phyloP scores from a whole-genome alignment of 2,113 vertebrate genomes.

The Lethenteron camtschaticum region DNA sequence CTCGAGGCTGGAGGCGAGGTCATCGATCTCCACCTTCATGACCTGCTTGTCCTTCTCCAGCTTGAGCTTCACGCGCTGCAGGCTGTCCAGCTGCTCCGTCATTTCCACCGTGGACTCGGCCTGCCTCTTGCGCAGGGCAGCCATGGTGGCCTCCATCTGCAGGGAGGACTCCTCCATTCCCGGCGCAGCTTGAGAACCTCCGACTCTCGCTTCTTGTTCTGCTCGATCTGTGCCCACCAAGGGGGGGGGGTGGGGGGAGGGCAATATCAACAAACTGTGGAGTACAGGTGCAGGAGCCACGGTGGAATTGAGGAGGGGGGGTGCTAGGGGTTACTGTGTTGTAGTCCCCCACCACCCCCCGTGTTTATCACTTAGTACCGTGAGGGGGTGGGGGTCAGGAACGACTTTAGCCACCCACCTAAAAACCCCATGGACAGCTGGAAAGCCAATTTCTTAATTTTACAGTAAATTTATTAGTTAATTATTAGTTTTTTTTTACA shows the following conservation, averaged over 20 bases:
- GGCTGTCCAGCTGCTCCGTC: slow-evolving; percentile 30
- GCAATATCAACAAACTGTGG: too few relatives aligned
- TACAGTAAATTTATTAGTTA: neutral
- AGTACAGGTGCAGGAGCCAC: too few relatives aligned
- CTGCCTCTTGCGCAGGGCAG: slow-evolving; percentile 26
- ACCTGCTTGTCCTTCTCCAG: slow-evolving; percentile 43
- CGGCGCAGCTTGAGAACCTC: slow-evolving; percentile 31
- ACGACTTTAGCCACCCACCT: neutral
- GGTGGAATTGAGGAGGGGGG: too few relatives aligned
- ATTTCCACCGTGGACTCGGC: slow-evolving; percentile 24
- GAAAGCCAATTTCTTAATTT: neutral
- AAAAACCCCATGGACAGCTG: neutral
- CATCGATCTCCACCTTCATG: slow-evolving; percentile 32
- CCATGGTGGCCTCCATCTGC: slow-evolving; percentile 25
- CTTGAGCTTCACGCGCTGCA: slow-evolving; percentile 30
- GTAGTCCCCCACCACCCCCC: neutral
- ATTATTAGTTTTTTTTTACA: neutral
- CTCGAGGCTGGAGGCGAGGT: slow-evolving; percentile 24
- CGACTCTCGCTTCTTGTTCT: slow-evolving; percentile 36
- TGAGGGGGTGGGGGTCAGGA: too few relatives aligned
- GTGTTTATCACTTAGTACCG: neutral
- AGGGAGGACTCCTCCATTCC: slow-evolving; percentile 31
- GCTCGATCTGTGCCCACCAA: slow-evolving; percentile 22
- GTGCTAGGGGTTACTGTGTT: neutral
- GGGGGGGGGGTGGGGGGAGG: too few relatives aligned